phyloP scores from a whole-genome alignment of 1,140 invertebrate species.

The Lamellibrachia luymesi region DNA sequence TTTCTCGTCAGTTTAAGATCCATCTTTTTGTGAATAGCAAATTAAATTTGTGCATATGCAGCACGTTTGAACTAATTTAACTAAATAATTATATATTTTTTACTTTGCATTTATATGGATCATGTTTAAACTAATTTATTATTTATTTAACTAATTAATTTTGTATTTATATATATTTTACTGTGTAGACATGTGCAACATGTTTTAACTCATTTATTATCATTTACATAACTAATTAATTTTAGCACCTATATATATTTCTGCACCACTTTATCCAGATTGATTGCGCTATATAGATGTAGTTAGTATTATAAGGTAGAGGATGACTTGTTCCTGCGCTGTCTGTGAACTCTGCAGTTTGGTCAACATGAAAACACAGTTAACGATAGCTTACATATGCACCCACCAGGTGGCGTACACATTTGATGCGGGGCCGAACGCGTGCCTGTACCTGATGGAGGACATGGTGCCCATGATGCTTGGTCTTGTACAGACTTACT shows the following conservation, averaged over 20 bases:
- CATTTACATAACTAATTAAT: neutral
- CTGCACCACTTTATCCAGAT: neutral
- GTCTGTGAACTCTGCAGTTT: neutral
- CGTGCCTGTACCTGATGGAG: slow-evolving; percentile 83
- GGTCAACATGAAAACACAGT: neutral
- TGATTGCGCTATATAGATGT: neutral
- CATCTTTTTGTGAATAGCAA: too few species aligned
- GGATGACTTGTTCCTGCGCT: neutral
- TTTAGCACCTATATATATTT: neutral
- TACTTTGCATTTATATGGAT: too few species aligned
- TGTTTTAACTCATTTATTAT: too few species aligned
- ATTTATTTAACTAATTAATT: too few species aligned
- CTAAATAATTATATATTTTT: too few species aligned
- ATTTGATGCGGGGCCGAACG: slow-evolving; percentile 97
- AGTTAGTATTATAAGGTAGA: neutral
- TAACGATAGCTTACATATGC: neutral
- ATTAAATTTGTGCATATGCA: too few species aligned
- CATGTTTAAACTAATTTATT: too few species aligned
- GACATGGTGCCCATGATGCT: slow-evolving; percentile 69
- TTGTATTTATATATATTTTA: too few species aligned
- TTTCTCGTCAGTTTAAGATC: too few species aligned
- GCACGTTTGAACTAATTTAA: too few species aligned
- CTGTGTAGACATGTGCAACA: too few species aligned
- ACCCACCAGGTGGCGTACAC: slow-evolving; percentile 80
- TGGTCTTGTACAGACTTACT: slow-evolving; percentile 63